Conservation (phyloP, 2,888 invertebrate genomes). For the Brenthis daphne region DNA sequence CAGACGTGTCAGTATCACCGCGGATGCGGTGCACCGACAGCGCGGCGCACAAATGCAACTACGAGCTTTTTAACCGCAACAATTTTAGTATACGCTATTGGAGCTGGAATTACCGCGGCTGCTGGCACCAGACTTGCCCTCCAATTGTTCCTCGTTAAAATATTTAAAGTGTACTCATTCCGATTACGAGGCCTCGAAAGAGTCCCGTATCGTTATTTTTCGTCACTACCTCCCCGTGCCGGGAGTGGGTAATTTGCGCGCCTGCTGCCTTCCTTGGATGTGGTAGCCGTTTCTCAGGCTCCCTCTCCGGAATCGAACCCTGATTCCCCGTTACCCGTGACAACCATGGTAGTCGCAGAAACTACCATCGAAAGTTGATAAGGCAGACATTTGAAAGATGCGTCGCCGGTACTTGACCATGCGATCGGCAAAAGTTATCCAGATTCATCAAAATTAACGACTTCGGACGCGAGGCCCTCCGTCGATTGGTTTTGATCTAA, state of each 20-base stretch:
- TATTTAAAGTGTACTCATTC: conserved; percentile 81
- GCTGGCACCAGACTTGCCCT: conserved; percentile 86
- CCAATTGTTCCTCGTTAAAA: conserved; percentile 84
- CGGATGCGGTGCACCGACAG: conserved; percentile 71
- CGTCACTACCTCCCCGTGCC: conserved; percentile 81
- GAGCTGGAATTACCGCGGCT: conserved; percentile 88
- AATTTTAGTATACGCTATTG: conserved; percentile 87
- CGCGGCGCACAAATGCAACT: conserved; percentile 77
- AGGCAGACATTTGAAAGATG: conserved; percentile 85
- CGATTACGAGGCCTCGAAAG: conserved; percentile 80
- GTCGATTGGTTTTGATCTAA: no score
- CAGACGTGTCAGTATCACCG: conserved; percentile 57
- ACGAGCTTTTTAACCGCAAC: conserved; percentile 86
- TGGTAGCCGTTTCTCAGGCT: no score
- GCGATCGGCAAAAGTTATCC: conserved; percentile 44
- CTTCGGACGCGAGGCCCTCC: no score
- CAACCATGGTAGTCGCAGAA: conserved; percentile 85
- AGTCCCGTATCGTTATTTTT: conserved; percentile 85
- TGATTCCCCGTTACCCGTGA: conserved; percentile 77
- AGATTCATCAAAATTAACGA: no score
- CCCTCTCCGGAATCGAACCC: no score
- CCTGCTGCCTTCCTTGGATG: no score
- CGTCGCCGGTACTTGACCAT: conserved; percentile 79
- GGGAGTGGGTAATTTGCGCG: conserved; percentile 30
- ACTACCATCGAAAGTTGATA: conserved; percentile 86